Evolutionary conservation across 1,140 invertebrate genomes (phyloP).

Genomic region (Eupeodes corollae): DNA sequence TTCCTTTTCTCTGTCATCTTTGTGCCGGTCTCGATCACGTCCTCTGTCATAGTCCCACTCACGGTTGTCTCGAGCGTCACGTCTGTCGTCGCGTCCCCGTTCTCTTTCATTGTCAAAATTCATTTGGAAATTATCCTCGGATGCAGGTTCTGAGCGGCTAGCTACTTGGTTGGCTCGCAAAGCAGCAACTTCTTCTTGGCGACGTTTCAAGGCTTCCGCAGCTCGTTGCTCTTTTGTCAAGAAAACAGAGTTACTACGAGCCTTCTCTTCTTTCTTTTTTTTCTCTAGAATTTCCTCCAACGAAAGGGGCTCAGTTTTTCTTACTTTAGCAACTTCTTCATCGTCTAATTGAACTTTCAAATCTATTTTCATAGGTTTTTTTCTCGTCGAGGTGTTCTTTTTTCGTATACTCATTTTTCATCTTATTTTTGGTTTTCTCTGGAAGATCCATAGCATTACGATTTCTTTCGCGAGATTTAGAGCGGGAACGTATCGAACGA

Average conservation of each 20-base stretch:
- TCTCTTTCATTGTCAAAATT: slow-evolving; percentile 14
- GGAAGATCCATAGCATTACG: background rate
- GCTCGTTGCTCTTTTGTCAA: slow-evolving; percentile 91
- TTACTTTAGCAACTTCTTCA: slow-evolving; percentile 33
- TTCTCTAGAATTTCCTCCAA: slow-evolving; percentile 92
- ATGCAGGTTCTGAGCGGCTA: slow-evolving; percentile 20
- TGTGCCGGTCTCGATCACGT: slow-evolving; percentile 23
- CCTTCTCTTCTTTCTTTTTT: slow-evolving; percentile 92
- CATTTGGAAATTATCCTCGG: background rate
- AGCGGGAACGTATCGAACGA: background rate
- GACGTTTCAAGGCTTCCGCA: slow-evolving; percentile 72
- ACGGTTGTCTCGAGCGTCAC: slow-evolving; percentile 6
- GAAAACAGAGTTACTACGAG: slow-evolving; percentile 90
- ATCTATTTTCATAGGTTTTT: slow-evolving; percentile 1
- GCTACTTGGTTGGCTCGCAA: slow-evolving; percentile 38
- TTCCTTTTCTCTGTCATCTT: slow-evolving; percentile 25
- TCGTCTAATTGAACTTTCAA: background rate
- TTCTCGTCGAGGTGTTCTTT: slow-evolving; percentile 9
- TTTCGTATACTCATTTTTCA: slow-evolving; percentile 23
- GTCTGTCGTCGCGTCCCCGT: slow-evolving; percentile 15
- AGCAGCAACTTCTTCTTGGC: slow-evolving; percentile 75
- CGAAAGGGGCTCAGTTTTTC: slow-evolving; percentile 83
- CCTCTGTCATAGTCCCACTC: slow-evolving; percentile 30
- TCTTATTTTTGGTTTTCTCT: slow-evolving; percentile 21
- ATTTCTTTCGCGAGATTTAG: slow-evolving; percentile 2